Evolutionary conservation across 2,888 invertebrate genomes (phyloP), one percentile per base, ranked within the genome.

Genomic region (Drosophila ustulata): DNA sequence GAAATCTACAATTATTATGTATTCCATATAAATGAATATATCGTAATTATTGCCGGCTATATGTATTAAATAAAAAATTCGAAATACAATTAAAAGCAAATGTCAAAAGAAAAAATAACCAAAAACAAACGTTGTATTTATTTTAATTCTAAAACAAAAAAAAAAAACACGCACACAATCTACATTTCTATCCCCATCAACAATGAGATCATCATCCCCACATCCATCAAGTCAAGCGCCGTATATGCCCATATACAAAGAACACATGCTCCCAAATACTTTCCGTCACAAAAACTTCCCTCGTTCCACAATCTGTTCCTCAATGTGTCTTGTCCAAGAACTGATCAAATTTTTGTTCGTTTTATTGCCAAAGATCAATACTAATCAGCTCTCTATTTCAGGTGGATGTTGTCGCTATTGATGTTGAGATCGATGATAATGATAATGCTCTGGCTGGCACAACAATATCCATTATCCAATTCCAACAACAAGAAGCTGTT

Each of bases 341-440:
- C 4, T 34, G 11, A 4, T 4, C 11, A 4, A 37, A 37, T 37
- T 37, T 37, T 37, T 37, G 11, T 37, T n/a, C 37, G 37, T 11
- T 8, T 30, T 50, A 53, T 67, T 71, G 66, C 52, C 63, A 52
- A 76, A 80, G 86, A 84, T 71, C 89, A 79, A 81, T 86, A 91
- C 91, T 91, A 91, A 91, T 90, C 90, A 91, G 89, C 82, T 91
- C 75, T 91, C 83, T 90, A 88, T 91, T 91, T 91, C 90, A 91
- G 91, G 91, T 91, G 83, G 88, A 89, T 74, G 88, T 80, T 83
- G 75, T 75, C 80, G 71, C 69, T 73, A 58, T 62, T 71, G 69
- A 63, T 73, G 68, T 51, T 81, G 74, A 74, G 66, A 65, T 71
- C 65, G 76, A 65, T 74, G 68, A 66, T 56, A 32, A 62, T 49